Base-by-base conservation (phyloP, 1,140 invertebrate genomes). In the Pseudomyrmex cubaensis region DNA sequence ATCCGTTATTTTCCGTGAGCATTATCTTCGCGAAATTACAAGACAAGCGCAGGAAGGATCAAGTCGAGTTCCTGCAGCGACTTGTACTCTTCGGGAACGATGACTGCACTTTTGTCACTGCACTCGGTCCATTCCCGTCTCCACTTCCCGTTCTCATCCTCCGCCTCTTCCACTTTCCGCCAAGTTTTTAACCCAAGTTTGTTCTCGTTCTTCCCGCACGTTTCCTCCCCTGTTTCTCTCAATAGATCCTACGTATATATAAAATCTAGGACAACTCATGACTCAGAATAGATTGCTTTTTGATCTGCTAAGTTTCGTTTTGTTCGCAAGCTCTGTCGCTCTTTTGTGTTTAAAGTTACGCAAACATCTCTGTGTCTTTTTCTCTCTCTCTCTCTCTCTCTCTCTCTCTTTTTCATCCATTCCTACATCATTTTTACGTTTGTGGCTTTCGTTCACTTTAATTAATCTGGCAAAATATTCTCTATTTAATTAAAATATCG, bases 121-220 rank as follows among this genome's bases (percentile, higher is more conserved):
- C 69, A 44, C 56, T 73, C 15, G 57, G 17, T 77, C 75, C 61
- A 57, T 76, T 50, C 50, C 61, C 54, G 20, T 15, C 50, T 59
- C 48, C 54, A 17, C 22, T 67, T 35, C 12, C 62, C 73, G 22
- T 13, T 20, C 44, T 17, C 25, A 15, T 0, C 17, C 48, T 12
- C 56, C 13, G 2, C 2, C 13, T 2, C 10, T 20, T 35, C 35
- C 35, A 54, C 52, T 73, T 80, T 76, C 46, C 22, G 22, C 56
- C 61, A 74, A 87, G 69, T 89, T 83, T 89, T 85, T 89, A 82
- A 89, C 85, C 84, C 85, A 85, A 89, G 82, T 89, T 87, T 85
- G 75, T 17, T 70, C 72, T 77, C 63, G 50, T 82, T 74, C 70
- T 73, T 63, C 78, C 35, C 35, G 35, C 35, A 83, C 13, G 35